phyloP scores from a whole-genome alignment of 2,797 vertebrate species.

The Coreius guichenoti region DNA sequence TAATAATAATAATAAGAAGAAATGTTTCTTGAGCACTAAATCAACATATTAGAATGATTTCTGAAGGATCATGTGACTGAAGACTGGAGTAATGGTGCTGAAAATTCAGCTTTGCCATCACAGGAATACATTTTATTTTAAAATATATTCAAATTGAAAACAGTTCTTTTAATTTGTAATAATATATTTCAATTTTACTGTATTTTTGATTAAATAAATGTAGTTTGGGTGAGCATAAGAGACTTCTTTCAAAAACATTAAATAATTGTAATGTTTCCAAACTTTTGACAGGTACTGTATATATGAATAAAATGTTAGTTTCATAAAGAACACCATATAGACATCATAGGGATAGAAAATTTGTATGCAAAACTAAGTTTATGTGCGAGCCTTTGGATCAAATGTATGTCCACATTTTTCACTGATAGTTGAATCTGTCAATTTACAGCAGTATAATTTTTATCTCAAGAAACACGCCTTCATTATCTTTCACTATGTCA shows the following conservation, averaged over 20 bases:
- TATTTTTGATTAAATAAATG: background rate
- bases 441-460: background rate
- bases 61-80: no score
- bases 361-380: background rate
- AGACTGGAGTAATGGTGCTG: no score
- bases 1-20: no score
- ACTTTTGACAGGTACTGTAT: no score
- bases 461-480: constrained; percentile 36
- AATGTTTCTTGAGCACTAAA: background rate
- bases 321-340: background rate
- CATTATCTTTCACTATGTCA: constrained; percentile 41
- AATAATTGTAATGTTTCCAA: no score
- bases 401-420: background rate
- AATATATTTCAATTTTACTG: background rate
- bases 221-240: no score
- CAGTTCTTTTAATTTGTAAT: background rate
- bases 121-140: background rate
- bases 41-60: background rate
- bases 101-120: background rate
- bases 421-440: background rate
- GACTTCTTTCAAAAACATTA: no score
- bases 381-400: background rate
- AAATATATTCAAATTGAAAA: background rate
- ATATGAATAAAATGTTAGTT: background rate
- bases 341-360: background rate